Evolutionary conservation across 2,888 invertebrate genomes (phyloP), one percentile per base, ranked within the genome.

Genomic region (Acronicta alni): DNA sequence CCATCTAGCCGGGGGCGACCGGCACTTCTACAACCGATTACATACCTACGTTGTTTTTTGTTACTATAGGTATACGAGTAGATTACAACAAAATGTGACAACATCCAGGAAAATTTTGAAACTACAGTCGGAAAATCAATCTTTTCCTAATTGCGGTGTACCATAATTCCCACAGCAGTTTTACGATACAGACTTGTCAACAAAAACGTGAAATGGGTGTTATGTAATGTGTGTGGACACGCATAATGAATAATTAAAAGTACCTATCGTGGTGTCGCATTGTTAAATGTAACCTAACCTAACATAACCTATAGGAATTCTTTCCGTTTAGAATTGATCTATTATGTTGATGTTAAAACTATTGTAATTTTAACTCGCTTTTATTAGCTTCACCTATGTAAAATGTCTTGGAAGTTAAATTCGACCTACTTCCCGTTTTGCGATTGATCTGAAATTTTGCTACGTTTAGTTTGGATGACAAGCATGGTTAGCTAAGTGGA

Each of bases 141-240:
- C 43, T 23, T 54, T 18, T 39, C 30, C 4, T 39, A 53, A 54
- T 30, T 30, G 17, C 42, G 18, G 16, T 35, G 16, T 23, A 26
- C 39, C 5, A 37, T 53, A 23, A 53, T 72, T 75, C 72, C 49
- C 76, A 75, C 48, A 37, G n/a, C 49, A 38, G 20, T 52, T 43
- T 26, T 26, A 48, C 10, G 7, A 23, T 47, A 44, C 20, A 42
- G 32, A 49, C 17, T 38, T 32, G 32, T 43, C 38, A 26, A 47
- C 7, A 57, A 52, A 57, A 59, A 39, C 37, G 35, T 35, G n/a
- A 37, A 44, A 48, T 45, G 49, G 57, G 46, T 44, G 60, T 68
- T 72, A 68, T 60, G 44, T 17, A 51, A 43, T 23, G 0, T 26
- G 10, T 52, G 47, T 48, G 38, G 10, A 23, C 39, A 42, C 10